phyloP scores from a whole-genome alignment of 2,797 vertebrate genomes.

The Arctocebus calabarensis region DNA sequence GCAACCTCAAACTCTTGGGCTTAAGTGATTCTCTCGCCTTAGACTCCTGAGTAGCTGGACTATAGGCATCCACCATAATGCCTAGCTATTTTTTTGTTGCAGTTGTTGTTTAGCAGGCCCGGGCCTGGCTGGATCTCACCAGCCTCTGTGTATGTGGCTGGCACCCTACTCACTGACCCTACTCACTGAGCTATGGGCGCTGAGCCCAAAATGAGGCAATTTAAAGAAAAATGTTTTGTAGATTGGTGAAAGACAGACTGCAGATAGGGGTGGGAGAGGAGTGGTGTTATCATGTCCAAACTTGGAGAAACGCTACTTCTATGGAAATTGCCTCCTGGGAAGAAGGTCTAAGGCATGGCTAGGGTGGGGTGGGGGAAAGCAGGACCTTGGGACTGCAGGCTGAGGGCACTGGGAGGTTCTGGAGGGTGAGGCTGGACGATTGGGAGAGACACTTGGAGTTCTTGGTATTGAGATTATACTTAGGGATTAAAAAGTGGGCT shows the following conservation, averaged over 20 bases:
- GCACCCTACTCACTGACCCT: too few species aligned
- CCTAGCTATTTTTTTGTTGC: too few species aligned
- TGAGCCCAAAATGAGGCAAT: slow-evolving; percentile 11
- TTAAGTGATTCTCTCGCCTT: too few species aligned
- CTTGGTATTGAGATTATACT: background rate
- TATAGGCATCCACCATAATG: too few species aligned
- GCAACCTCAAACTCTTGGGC: too few species aligned
- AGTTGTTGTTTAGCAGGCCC: too few species aligned
- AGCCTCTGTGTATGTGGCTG: too few species aligned
- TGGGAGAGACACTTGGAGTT: background rate
- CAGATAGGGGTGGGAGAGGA: too few species aligned
- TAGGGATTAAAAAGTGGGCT: background rate
- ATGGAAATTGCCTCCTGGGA: background rate
- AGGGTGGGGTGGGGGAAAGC: background rate
- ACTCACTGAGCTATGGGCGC: too few species aligned
- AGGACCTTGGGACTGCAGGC: background rate
- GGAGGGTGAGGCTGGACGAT: accelerated
- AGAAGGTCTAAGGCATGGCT: background rate
- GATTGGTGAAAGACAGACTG: background rate
- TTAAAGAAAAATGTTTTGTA: slow-evolving; percentile 39
- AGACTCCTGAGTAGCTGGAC: too few species aligned
- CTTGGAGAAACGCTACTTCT: background rate
- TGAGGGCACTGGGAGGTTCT: background rate
- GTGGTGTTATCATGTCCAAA: background rate
- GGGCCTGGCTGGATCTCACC: too few species aligned